Evolutionary conservation across 2,797 vertebrate species (phyloP), one percentile per base, ranked within the genome.

Genomic region (Chaenodraco wilsoni): DNA sequence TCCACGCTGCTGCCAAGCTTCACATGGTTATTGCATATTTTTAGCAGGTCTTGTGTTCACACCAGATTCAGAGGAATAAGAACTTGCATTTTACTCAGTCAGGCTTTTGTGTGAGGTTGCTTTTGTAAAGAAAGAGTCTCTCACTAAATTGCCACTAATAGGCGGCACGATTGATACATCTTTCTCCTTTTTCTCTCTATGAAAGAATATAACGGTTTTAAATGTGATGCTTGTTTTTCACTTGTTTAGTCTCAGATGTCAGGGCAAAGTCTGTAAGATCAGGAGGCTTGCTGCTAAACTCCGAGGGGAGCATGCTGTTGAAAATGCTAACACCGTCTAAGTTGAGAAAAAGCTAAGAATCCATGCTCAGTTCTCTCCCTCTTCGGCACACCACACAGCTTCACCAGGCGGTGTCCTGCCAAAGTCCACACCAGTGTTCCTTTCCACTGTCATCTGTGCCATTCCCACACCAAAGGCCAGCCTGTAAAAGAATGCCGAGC

Each of bases 381-480:
- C 65, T 63, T 83, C 68, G 10, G 63, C 72, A 73, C 60, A 75
- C 78, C 92, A 71, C 91, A 65, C 91, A 88, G 89, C 93, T 94
- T 55, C 82, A 83, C 85, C 82, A 79, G 73, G 84, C 87, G 81
- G 90, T 91, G 91, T 92, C 93, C 92, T 96, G 96, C 96, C 96
- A 97, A 96, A 95, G 95, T 96, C 94, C 93, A 95, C 95, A 95
- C 93, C 93, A 91, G 87, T 95, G 81, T 91, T 95, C 95, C 87
- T 95, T 96, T 96, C 95, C 94, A 93, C 94, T 95, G 96, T 98
- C 96, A 97, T 97, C 96, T 97, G 96, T 94, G 94, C 93, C 92
- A 82, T 95, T 96, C 96, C 95, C 96, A 97, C 85, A 90, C 87
- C 83, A 87, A 82, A 95, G 96, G 92, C 91, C 94, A 95, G 95